phyloP scores from a whole-genome alignment of 2,888 invertebrate genomes.

The Pristionchus fissidentatus region DNA sequence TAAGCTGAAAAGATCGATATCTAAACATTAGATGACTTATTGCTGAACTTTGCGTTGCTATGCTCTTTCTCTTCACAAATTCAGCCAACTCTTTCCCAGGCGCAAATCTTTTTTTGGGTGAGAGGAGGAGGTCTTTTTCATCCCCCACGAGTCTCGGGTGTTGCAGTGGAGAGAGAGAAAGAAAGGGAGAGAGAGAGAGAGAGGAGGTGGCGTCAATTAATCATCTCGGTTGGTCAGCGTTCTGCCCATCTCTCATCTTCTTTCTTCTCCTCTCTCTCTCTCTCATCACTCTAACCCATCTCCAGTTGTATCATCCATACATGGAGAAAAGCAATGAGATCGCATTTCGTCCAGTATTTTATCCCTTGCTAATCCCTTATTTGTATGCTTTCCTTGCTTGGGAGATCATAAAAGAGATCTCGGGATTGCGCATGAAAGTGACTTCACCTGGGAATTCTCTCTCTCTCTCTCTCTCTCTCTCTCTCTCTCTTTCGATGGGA shows the following conservation, averaged over 20 bases:
- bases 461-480: not conserved
- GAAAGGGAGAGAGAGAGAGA: not conserved
- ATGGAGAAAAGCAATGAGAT: not conserved
- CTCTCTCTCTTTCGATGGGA: not conserved
- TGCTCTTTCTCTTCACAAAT: not conserved
- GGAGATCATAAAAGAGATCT: too few species aligned
- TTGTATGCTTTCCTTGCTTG: too few species aligned
- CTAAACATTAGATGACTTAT: too few species aligned
- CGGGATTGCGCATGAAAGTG: too few species aligned
- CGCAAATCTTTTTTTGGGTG: constrained; percentile 7
- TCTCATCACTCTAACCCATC: constrained; percentile 12
- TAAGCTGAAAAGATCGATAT: not conserved
- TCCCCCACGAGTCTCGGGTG: constrained; percentile 31
- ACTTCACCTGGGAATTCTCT: not conserved
- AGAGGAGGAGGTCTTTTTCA: constrained; percentile 15
- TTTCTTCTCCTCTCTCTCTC: constrained; percentile 34
- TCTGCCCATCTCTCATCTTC: constrained; percentile 32
- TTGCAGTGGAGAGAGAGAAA: constrained; percentile 16
- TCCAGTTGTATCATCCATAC: constrained; percentile 31
- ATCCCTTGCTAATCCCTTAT: not conserved
- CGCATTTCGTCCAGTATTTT: not conserved
- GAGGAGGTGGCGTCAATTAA: not conserved
- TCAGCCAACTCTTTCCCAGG: not conserved
- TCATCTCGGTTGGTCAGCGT: constrained; percentile 34
- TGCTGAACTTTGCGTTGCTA: not conserved